phyloP scores from a whole-genome alignment of 2,888 invertebrate species.

The Entomobrya multifasciata region DNA sequence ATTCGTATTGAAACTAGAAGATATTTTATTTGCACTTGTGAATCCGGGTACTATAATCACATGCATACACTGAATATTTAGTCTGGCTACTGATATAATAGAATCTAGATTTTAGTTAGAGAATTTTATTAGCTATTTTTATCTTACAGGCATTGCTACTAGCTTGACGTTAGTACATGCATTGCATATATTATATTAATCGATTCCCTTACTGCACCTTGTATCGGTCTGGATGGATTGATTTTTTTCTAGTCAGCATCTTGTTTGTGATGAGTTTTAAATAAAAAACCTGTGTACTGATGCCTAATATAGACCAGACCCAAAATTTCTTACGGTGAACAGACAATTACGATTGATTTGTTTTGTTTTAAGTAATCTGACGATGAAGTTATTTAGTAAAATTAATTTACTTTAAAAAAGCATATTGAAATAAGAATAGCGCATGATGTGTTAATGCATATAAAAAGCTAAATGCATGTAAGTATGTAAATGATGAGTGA shows the following conservation, averaged over 20 bases:
- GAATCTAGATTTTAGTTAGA: no score
- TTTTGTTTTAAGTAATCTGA: neutral
- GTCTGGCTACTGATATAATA: no score
- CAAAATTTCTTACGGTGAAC: neutral
- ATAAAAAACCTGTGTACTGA: neutral
- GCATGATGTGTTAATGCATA: conserved; percentile 24
- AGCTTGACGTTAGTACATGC: no score
- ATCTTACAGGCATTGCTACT: no score
- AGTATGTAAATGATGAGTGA: neutral
- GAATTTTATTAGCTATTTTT: no score
- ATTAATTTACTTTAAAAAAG: neutral
- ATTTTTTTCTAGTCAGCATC: conserved; percentile 22
- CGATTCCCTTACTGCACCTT: neutral
- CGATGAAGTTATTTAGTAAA: no score
- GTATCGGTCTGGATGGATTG: neutral
- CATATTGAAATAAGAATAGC: conserved; percentile 7
- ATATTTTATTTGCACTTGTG: no score
- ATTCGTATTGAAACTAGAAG: no score
- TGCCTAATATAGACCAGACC: neutral
- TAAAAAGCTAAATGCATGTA: neutral
- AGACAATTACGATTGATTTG: no score
- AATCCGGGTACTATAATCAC: no score
- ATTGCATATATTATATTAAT: no score
- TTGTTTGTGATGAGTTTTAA: conserved; percentile 22
- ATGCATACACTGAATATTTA: no score